Percentiles rank a stretch among this genome's conserved stretches.
Evolutionary conservation across 92 coral and sea anemone genomes (phyloP).

Genomic region (Nematostella vectensis): DNA sequence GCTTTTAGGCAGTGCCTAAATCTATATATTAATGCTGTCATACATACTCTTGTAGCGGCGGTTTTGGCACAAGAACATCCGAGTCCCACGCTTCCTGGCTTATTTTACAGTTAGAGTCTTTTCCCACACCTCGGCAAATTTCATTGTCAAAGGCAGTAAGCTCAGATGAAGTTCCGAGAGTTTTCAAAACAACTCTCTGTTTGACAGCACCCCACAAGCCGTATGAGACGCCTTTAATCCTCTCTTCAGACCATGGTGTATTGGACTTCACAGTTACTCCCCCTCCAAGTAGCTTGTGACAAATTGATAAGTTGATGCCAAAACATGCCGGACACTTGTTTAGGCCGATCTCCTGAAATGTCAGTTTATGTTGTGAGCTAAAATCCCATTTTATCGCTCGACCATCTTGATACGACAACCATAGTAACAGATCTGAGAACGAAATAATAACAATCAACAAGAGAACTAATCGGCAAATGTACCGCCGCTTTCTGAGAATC

Average conservation of each 20-base stretch:
- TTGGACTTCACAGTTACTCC: slow-evolving; percentile 23
- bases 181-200: slow-evolving; percentile 52
- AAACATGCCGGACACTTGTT: slow-evolving; percentile 74
- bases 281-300: slow-evolving; percentile 37
- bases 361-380: too few relatives aligned
- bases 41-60: too few relatives aligned
- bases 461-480: too few relatives aligned
- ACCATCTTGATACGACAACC: too few relatives aligned
- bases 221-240: slow-evolving; percentile 37
- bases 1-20: too few relatives aligned
- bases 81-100: slow-evolving; percentile 41
- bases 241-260: slow-evolving; percentile 41
- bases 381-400: too few relatives aligned
- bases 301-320: slow-evolving; percentile 45
- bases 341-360: too few relatives aligned
- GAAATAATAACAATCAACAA: too few relatives aligned
- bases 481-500: too few relatives aligned
- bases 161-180: slow-evolving; percentile 46
- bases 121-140: slow-evolving; percentile 49
- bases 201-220: slow-evolving; percentile 35
- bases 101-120: slow-evolving; percentile 38
- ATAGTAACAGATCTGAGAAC: too few relatives aligned
- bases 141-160: slow-evolving; percentile 43
- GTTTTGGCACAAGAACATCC: too few relatives aligned
- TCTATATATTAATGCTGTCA: too few relatives aligned